Base-by-base conservation (phyloP, 2,113 vertebrate species). In the Sarotherodon lohbergeri region DNA sequence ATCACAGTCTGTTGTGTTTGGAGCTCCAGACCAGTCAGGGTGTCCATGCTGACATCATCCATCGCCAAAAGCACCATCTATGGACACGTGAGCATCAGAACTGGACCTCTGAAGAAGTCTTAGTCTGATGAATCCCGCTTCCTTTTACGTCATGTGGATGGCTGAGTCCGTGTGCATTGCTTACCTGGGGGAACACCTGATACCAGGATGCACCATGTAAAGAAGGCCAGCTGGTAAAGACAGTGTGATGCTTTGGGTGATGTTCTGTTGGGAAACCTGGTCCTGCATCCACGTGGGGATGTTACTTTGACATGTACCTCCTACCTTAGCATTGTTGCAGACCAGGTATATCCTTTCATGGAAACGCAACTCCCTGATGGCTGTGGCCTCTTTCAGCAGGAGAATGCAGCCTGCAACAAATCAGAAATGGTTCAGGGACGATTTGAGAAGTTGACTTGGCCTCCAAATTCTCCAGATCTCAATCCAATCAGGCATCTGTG, bases 101-200 rank as follows among this genome's bases (percentile, higher is more conserved):
- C 59, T 36, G 29, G 59, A 63, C 9, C 59, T 32, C 29, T 32
- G 27, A 61, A 17, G 29, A 61, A 61, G 29, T 61, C 29, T 61
- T 3, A 63, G 59, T 63, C 29, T 63, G 29, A 63, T 63, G 29
- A 63, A 63, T 63, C 29, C 29, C 0, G 1, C 29, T 34, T 34
- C 29, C 29, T 63, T 63, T 63, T 34, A 63, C 59, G 34, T 63
- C 59, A 63, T 19, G 16, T 61, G 59, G 5, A 34, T 61, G 59
- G 29, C 9, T 0, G 29, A 3, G 29, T 19, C 11, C 0, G 5
- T 5, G 9, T 63, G 0, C 9, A 0, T 19, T 63, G 59, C 59
- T 63, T 63, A 12, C 17, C 16, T 61, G 9, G 29, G 16, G 57
- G 57, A 61, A 61, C 57, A 61, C 27, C 14, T 17, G 29, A 63